Evolutionary conservation across 2,888 invertebrate genomes (phyloP).

Genomic region (Pachycephus smyrnensis): DNA sequence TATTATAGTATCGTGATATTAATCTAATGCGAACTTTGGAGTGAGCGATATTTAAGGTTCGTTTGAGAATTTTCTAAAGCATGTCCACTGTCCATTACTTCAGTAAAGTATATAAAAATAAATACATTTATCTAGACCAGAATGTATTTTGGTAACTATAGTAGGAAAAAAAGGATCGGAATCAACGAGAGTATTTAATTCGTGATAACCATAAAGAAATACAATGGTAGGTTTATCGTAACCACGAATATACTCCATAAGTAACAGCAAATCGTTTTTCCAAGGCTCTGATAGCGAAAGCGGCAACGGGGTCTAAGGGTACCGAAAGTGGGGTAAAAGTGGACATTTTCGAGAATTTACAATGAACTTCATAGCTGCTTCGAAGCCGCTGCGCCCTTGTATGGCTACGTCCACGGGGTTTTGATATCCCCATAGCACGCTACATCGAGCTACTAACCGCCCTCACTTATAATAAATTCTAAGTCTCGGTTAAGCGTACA

Average conservation of each 20-base stretch:
- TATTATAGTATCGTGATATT: no score
- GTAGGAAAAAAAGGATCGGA: background rate
- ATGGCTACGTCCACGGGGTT: constrained; percentile 23
- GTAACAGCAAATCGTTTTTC: background rate
- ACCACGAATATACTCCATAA: background rate
- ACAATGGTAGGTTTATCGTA: background rate
- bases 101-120: background rate
- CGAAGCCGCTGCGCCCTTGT: background rate
- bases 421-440: constrained; percentile 36
- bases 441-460: constrained; percentile 26
- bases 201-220: background rate
- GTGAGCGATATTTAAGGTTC: background rate
- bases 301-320: background rate
- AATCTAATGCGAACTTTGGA: background rate
- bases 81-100: background rate
- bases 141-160: background rate
- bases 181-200: background rate
- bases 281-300: background rate
- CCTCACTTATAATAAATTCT: constrained; percentile 41
- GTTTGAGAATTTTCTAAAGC: background rate
- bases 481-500: constrained; percentile 35
- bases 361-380: background rate
- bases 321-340: background rate
- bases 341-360: background rate
- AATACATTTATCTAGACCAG: background rate